phyloP scores from a whole-genome alignment of 30 jellyfish, hydroid and myxozoan genomes.

The Hydra vulgaris region DNA sequence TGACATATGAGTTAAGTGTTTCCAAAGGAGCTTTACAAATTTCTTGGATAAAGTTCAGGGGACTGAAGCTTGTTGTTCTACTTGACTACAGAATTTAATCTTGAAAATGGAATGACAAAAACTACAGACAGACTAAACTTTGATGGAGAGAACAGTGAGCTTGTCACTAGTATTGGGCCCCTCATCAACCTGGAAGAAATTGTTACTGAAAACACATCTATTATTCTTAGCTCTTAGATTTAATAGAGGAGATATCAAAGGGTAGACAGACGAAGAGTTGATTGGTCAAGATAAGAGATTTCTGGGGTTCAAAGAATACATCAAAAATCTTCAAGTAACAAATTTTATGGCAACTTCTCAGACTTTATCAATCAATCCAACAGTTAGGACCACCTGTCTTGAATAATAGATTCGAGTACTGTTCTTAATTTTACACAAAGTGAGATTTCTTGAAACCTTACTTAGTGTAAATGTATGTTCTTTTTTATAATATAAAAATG shows the following conservation, averaged over 20 bases:
- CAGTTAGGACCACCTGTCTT: background rate
- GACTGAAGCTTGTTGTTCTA: background rate
- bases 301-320: background rate
- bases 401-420: background rate
- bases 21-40: background rate
- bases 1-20: background rate
- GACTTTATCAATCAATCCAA: background rate
- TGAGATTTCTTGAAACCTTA: background rate
- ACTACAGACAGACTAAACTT: background rate
- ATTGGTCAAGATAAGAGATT: background rate
- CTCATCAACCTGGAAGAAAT: background rate
- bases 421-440: background rate
- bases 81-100: background rate
- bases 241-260: background rate
- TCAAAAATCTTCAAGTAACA: background rate
- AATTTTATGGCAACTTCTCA: background rate
- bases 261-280: background rate
- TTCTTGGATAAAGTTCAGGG: background rate
- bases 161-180: background rate
- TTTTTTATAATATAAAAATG: background rate
- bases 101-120: background rate
- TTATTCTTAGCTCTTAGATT: background rate
- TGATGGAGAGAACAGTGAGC: background rate
- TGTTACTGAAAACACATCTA: background rate
- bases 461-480: background rate